Evolutionary conservation across 2,113 vertebrate genomes (phyloP).

Genomic region (Varanus salvator): DNA sequence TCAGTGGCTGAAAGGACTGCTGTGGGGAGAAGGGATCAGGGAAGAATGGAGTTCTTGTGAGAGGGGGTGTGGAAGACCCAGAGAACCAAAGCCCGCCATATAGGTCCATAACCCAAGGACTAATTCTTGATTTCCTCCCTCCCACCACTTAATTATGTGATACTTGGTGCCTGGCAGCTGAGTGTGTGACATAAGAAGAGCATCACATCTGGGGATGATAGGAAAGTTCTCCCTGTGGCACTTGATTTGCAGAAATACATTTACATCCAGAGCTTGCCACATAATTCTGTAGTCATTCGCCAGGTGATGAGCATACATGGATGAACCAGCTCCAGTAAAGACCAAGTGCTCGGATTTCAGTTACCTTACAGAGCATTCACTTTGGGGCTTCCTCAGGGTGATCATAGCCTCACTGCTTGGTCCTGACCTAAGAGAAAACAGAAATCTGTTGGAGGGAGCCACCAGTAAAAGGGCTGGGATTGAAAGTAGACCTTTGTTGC

Average conservation of each 20-base stretch:
- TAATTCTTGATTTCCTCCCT: neutral
- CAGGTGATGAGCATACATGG: neutral
- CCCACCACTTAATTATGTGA: neutral
- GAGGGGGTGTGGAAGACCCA: neutral
- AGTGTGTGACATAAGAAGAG: neutral
- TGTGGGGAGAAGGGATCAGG: neutral
- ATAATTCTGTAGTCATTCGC: neutral
- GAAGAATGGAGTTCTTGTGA: neutral
- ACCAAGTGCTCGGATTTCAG: neutral
- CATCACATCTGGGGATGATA: no score
- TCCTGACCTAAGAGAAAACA: neutral
- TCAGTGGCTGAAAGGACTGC: no score
- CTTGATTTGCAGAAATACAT: no score
- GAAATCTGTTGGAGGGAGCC: neutral
- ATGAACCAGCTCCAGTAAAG: neutral
- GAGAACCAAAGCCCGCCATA: neutral
- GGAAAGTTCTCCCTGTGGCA: no score
- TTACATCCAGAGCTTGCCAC: neutral
- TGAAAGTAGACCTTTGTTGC: conserved; percentile 1
- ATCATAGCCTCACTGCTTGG: neutral
- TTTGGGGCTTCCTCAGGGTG: neutral
- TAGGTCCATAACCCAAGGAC: neutral
- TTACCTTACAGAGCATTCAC: neutral
- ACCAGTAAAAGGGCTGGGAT: neutral
- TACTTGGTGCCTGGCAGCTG: neutral